These are phyloP conservation scores for Aradus depressus DNA, from an alignment of 2,888 invertebrate species.

Conservation along the genomic window DNA sequence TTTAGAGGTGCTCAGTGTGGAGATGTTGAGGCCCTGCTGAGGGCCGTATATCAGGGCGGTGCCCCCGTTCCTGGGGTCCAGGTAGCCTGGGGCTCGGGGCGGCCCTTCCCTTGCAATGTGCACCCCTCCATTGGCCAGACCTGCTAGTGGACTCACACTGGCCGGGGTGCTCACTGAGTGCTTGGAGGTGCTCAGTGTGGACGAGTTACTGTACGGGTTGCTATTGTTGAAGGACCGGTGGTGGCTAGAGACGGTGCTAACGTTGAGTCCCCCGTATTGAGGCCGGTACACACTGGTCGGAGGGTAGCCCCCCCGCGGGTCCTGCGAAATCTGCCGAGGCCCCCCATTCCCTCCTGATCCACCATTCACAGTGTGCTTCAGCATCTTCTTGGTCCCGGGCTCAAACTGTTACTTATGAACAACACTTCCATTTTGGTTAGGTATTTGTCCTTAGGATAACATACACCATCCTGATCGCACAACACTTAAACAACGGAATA, in stretches of 20 bases:
- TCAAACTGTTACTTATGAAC: constrained; percentile 34
- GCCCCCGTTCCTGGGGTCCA: constrained; percentile 5
- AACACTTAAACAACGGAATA: too few relatives aligned
- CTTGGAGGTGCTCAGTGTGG: constrained; percentile 52
- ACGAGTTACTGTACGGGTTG: constrained; percentile 21
- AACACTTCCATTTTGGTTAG: constrained; percentile 19
- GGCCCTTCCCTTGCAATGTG: constrained; percentile 5
- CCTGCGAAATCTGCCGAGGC: constrained; percentile 12
- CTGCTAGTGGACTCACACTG: constrained; percentile 44
- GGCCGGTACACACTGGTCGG: constrained; percentile 11
- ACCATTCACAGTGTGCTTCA: constrained; percentile 19
- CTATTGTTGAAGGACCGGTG: constrained; percentile 19
- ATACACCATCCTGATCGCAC: neutral
- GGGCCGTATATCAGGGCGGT: constrained; percentile 7
- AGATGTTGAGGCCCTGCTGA: constrained; percentile 22
- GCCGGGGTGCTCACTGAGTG: constrained; percentile 48
- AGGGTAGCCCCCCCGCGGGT: constrained; percentile 14
- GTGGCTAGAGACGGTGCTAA: constrained; percentile 7
- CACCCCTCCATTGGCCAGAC: constrained; percentile 35
- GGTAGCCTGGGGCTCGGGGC: constrained; percentile 7
- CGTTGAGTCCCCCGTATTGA: constrained; percentile 12
- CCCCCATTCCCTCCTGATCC: constrained; percentile 17
- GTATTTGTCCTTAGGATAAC: neutral
- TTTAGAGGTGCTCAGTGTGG: constrained; percentile 52
- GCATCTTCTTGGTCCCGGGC: constrained; percentile 31